Evolutionary conservation across 2,113 vertebrate genomes (phyloP), one percentile per base, ranked within the genome.

Genomic region (Cyanoramphus novaezelandiae): DNA sequence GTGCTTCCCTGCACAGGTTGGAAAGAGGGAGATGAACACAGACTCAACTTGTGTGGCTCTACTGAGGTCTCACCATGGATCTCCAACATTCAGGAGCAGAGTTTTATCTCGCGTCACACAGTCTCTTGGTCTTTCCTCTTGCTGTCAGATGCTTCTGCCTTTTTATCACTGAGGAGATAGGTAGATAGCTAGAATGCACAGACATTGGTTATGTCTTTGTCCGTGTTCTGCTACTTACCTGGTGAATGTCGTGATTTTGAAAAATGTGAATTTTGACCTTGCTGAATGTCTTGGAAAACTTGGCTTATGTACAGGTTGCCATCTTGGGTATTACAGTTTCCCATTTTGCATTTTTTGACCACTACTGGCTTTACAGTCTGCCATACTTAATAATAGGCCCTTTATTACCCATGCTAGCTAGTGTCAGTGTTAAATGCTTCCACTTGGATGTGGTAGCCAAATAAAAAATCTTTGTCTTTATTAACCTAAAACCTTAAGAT

Each of bases 351-450:
- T 77, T 93, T 91, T 67, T 67, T 90, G 84, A 50, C 55, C 0
- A 0, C 62, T 87, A 53, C 77, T 91, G 78, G 72, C 75, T 88
- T 83, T 96, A 70, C 83, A 93, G 70, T 79, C 59, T 82, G 55
- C 39, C 67, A 28, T 92, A 71, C 78, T 96, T 97, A 87, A 57
- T 93, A 93, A 82, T n/a, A 83, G 77, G 41, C 59, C 80, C 69
- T 95, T 95, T 82, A 86, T 95, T 97, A 80, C 72, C 44, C 28
- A 11, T 64, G 47, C 88, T 91, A 55, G 65, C 92, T 91, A 11
- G 24, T 89, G 83, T 87, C 93, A 74, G 53, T 91, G 91, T 79
- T 93, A 87, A 76, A 84, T 88, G 82, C 88, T 94, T 92, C 82
- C 76, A 67, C 78, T 95, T 86, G 79, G 64, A 72, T 93, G 46